Conservation (phyloP, 2,888 invertebrate species). For the Acrobeloides nanus region DNA sequence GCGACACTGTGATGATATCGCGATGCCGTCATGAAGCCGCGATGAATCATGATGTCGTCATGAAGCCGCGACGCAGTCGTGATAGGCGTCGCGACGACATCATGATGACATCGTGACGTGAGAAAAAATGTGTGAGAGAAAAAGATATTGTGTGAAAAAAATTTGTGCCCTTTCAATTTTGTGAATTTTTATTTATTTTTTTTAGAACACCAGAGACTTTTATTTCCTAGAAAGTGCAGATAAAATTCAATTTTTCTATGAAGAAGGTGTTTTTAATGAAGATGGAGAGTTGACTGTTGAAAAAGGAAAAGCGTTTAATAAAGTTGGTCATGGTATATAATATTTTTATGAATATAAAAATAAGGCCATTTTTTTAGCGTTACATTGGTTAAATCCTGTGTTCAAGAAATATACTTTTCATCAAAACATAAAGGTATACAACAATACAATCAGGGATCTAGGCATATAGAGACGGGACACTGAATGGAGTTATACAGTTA, state of each 20-base stretch:
- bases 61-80: no score
- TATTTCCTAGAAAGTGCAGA: constrained; percentile 87
- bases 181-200: background rate
- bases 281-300: constrained; percentile 59
- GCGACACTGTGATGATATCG: no score
- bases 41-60: no score
- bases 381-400: constrained; percentile 72
- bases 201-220: constrained; percentile 59
- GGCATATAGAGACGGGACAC: background rate
- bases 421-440: constrained; percentile 64
- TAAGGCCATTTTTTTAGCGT: constrained; percentile 41
- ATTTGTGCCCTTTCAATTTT: no score
- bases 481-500: background rate
- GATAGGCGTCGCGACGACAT: background rate
- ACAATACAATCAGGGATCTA: no score
- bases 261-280: constrained; percentile 70
- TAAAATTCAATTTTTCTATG: constrained; percentile 84
- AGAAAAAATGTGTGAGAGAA: no score
- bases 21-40: no score
- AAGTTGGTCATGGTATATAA: constrained; percentile 68
- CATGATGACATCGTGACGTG: background rate
- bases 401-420: constrained; percentile 78
- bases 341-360: background rate
- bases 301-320: constrained; percentile 58
- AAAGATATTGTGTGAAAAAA: no score